Percentiles rank a stretch among this genome's conserved stretches.
These are phyloP conservation scores for Plecotus auritus DNA, from an alignment of 2,113 vertebrate species.

Conservation along the genomic window DNA sequence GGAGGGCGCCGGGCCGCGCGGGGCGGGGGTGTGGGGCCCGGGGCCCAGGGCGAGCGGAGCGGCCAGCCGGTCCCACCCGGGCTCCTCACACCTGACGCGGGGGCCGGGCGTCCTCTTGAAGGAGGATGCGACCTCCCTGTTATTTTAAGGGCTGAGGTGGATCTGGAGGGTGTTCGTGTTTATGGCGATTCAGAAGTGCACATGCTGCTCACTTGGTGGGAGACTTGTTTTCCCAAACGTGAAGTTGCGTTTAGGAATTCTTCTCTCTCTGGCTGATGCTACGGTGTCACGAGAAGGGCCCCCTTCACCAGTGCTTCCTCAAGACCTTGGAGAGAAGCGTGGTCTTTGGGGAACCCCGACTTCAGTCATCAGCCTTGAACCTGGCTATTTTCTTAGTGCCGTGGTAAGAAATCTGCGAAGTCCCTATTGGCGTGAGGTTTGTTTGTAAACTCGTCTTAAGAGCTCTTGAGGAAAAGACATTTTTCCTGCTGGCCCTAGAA, in stretches of 20 bases:
- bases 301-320: background rate
- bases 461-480: background rate
- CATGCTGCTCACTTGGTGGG: background rate
- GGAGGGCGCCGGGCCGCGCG: background rate
- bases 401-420: background rate
- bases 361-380: background rate
- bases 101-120: background rate
- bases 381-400: background rate
- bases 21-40: background rate
- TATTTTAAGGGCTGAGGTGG: background rate
- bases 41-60: background rate
- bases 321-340: background rate
- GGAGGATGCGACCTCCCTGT: background rate
- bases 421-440: background rate
- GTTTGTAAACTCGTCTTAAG: background rate
- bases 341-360: background rate
- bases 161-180: background rate
- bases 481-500: background rate
- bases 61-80: background rate
- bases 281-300: conserved; percentile 21
- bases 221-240: background rate
- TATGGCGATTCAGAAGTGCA: background rate
- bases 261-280: background rate
- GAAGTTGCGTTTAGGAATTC: conserved; percentile 37
- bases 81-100: conserved; percentile 34